Evolutionary conservation across 2,113 vertebrate genomes (phyloP).

Genomic region (Thunnus thynnus): DNA sequence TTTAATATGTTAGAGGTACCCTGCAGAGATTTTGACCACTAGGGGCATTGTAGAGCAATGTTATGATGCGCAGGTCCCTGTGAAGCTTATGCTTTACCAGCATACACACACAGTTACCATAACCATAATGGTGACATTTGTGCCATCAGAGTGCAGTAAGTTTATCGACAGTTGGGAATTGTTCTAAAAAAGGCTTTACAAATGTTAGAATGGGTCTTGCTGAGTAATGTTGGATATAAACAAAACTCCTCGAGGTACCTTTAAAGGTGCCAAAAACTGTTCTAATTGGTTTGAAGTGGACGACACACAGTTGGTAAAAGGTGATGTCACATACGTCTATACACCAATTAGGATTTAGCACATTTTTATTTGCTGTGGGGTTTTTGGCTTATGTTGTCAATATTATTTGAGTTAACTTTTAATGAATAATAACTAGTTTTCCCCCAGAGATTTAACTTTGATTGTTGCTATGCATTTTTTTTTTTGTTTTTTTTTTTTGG

Average conservation of each 20-base stretch:
- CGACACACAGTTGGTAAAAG: background rate
- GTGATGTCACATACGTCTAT: background rate
- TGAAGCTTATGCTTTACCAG: background rate
- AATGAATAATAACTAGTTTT: too few species aligned
- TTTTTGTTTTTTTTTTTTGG: too few species aligned
- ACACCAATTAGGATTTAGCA: background rate
- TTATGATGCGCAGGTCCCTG: background rate
- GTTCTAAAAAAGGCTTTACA: background rate
- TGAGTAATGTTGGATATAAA: too few species aligned
- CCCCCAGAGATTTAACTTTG: too few species aligned
- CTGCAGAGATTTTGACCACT: conserved; percentile 10
- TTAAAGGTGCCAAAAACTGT: background rate
- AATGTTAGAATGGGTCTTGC: too few species aligned
- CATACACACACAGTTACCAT: background rate
- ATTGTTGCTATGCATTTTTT: too few species aligned
- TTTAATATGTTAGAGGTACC: conserved; percentile 22
- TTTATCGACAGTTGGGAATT: background rate
- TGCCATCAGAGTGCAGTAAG: background rate
- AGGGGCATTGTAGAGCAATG: background rate
- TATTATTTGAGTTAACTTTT: too few species aligned
- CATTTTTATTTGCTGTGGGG: too few species aligned
- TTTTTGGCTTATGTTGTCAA: too few species aligned
- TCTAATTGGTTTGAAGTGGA: background rate
- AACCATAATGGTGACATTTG: background rate
- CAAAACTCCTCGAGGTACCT: too few species aligned